phyloP scores from a whole-genome alignment of 2,797 vertebrate genomes.

The Tamandua tetradactyla region DNA sequence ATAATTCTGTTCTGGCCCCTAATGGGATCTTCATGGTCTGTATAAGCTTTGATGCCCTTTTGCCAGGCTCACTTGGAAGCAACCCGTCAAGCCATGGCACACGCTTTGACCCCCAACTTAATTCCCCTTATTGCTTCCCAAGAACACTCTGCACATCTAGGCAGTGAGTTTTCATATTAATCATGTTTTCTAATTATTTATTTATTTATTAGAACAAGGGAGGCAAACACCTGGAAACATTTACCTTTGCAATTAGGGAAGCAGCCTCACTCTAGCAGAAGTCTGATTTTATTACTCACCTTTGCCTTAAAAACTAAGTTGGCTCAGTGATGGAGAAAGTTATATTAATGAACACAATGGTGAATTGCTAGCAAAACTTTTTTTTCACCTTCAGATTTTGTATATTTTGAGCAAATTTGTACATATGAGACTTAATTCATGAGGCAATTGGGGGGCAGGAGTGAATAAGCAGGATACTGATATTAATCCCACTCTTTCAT shows the following conservation, averaged over 20 bases:
- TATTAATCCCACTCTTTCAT: neutral
- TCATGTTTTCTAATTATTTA: slow-evolving; percentile 84
- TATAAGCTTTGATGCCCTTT: neutral
- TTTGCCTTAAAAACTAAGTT: slow-evolving; percentile 76
- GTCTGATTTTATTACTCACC: slow-evolving; percentile 77
- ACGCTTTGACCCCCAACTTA: slow-evolving; percentile 45
- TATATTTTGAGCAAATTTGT: neutral
- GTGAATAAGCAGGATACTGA: neutral
- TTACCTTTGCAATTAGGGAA: slow-evolving; percentile 84
- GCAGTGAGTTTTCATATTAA: slow-evolving; percentile 77
- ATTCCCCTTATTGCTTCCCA: slow-evolving; percentile 51
- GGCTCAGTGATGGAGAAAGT: slow-evolving; percentile 65
- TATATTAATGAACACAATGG: neutral
- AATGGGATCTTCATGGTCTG: fast-evolving
- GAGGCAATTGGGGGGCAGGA: neutral
- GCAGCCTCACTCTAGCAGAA: slow-evolving; percentile 67
- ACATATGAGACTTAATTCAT: neutral
- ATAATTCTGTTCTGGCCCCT: neutral
- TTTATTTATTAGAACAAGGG: slow-evolving; percentile 85
- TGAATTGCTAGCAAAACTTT: slow-evolving; percentile 15
- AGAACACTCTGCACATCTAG: slow-evolving; percentile 67
- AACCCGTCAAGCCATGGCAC: neutral
- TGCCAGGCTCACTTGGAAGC: neutral
- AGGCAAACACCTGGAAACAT: slow-evolving; percentile 84
- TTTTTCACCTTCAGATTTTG: neutral